These are phyloP conservation scores for Axis porcinus DNA, from an alignment of 2,113 vertebrate genomes.

Conservation along the genomic window DNA sequence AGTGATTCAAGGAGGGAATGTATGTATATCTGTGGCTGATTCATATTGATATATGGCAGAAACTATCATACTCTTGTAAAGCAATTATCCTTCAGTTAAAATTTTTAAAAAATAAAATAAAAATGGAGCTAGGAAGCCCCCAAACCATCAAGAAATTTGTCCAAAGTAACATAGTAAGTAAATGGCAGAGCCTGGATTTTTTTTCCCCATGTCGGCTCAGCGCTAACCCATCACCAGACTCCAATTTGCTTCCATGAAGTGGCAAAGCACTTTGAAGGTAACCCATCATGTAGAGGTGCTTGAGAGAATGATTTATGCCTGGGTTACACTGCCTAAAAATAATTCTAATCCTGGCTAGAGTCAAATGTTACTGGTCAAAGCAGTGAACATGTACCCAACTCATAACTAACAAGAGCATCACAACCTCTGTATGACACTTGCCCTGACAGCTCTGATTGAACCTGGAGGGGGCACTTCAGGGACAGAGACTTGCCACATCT, in stretches of 20 bases:
- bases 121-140: not conserved
- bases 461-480: not conserved
- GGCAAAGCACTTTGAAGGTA: not conserved
- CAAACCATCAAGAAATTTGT: not conserved
- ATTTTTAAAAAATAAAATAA: not conserved
- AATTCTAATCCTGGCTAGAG: not conserved
- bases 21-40: not conserved
- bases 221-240: not conserved
- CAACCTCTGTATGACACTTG: not conserved
- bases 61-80: not conserved
- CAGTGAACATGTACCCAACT: not conserved
- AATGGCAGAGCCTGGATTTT: not conserved
- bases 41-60: not conserved
- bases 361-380: not conserved
- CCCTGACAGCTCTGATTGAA: slow-evolving; percentile 4
- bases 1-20: not conserved
- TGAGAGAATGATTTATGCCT: not conserved
- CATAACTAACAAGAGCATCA: not conserved
- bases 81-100: not conserved
- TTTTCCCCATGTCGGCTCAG: not conserved
- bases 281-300: not conserved
- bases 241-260: not conserved
- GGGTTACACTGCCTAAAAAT: not conserved
- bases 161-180: not conserved
- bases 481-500: not conserved